These are phyloP conservation scores for Zoanthus sansibaricus DNA, from an alignment of 92 coral and sea anemone genomes.

Conservation along the genomic window DNA sequence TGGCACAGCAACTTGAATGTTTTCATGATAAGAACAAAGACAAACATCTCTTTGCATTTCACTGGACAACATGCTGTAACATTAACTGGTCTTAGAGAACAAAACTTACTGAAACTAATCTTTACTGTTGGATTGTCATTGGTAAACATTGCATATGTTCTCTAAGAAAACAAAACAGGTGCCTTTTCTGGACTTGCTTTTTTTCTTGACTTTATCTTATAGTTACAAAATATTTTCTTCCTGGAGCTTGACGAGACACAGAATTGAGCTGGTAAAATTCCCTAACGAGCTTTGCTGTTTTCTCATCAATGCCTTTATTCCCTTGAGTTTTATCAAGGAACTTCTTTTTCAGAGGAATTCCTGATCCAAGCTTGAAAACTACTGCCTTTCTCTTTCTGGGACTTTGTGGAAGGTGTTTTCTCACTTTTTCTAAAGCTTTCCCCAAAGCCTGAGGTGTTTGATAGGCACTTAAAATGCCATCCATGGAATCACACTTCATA, in stretches of 20 bases:
- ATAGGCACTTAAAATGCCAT: neutral
- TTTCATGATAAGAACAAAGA: slow-evolving; percentile 56
- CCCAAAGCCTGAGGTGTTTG: slow-evolving; percentile 16
- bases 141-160: slow-evolving; percentile 54
- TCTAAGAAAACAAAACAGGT: slow-evolving; percentile 50
- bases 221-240: slow-evolving; percentile 45
- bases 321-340: neutral
- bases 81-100: slow-evolving; percentile 61
- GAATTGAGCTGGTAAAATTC: slow-evolving; percentile 33
- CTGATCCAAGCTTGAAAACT: neutral
- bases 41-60: slow-evolving; percentile 58
- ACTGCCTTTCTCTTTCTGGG: slow-evolving; percentile 28
- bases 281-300: slow-evolving; percentile 29
- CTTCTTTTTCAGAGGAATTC: slow-evolving; percentile 1
- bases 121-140: slow-evolving; percentile 59
- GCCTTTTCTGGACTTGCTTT: slow-evolving; percentile 67
- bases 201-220: neutral
- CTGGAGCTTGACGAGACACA: slow-evolving; percentile 68
- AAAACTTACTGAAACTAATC: slow-evolving; percentile 66
- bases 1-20: slow-evolving; percentile 59
- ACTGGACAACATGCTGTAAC: slow-evolving; percentile 42
- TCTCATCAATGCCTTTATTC: slow-evolving; percentile 9
- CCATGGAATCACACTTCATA: too few relatives aligned
- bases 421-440: neutral
- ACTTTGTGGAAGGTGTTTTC: slow-evolving; percentile 8